Percentiles rank a stretch among this genome's conserved stretches.
phyloP scores from a whole-genome alignment of 2,113 vertebrate genomes.

The Psephotus haematonotus region DNA sequence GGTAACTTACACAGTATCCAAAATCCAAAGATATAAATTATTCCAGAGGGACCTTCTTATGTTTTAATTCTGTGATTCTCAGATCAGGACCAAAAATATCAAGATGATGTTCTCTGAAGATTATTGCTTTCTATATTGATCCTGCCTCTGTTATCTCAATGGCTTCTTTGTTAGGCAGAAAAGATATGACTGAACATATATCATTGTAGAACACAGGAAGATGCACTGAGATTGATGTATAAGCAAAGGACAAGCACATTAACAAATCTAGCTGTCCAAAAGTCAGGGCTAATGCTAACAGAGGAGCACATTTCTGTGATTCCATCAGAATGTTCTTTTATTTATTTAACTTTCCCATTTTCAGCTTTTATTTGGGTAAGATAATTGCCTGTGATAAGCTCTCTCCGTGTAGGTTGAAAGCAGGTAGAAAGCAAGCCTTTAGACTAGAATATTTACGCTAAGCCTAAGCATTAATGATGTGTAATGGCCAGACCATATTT shows the following conservation, averaged over 20 bases:
- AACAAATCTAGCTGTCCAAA: constrained; percentile 65
- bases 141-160: constrained; percentile 8
- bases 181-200: constrained; percentile 52
- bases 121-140: background rate
- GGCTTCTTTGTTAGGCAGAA: constrained; percentile 33
- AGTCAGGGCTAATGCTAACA: constrained; percentile 72
- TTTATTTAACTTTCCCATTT: constrained; percentile 84
- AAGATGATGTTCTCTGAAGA: background rate
- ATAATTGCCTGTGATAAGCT: constrained; percentile 82
- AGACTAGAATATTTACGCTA: constrained; percentile 35
- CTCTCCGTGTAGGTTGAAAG: constrained; percentile 54
- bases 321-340: constrained; percentile 78
- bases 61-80: background rate
- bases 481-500: constrained; percentile 59
- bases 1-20: background rate
- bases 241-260: constrained; percentile 67
- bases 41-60: background rate
- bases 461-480: constrained; percentile 33
- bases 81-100: background rate
- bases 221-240: constrained; percentile 50
- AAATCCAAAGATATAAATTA: background rate
- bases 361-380: constrained; percentile 82
- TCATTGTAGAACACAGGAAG: constrained; percentile 49
- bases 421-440: constrained; percentile 60
- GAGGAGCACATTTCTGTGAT: constrained; percentile 67